Conservation (phyloP, 92 coral and sea anemone species). For the Diadumene lineata region DNA sequence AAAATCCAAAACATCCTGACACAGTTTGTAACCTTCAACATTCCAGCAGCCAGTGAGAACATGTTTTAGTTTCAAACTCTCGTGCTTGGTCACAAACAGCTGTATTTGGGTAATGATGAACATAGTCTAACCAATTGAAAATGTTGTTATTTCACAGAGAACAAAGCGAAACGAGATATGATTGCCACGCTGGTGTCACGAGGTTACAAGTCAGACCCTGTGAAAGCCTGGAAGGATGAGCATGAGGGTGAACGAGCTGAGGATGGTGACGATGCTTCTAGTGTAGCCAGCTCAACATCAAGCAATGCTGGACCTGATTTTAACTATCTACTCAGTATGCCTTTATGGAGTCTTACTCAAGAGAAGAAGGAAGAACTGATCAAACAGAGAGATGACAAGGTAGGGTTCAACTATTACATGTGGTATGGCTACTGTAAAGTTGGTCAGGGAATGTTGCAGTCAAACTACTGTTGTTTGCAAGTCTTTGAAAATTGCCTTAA, state of each 20-base stretch:
- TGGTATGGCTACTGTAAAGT: no score
- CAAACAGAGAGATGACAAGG: slow-evolving; percentile 90
- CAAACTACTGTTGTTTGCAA: no score
- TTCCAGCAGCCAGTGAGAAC: no score
- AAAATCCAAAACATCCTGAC: no score
- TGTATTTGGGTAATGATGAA: no score
- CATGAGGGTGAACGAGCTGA: slow-evolving; percentile 41
- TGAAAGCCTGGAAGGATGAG: slow-evolving; percentile 82
- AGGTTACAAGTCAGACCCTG: slow-evolving; percentile 89
- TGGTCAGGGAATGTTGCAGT: no score
- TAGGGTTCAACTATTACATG: no score
- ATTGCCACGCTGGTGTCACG: slow-evolving; percentile 74
- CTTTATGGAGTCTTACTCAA: slow-evolving; percentile 75
- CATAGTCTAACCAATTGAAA: neutral
- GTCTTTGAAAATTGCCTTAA: no score
- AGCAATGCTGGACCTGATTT: slow-evolving; percentile 88
- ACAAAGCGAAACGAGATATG: slow-evolving; percentile 73
- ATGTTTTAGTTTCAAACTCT: no score
- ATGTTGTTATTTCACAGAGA: slow-evolving; percentile 46
- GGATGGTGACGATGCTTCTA: slow-evolving; percentile 63
- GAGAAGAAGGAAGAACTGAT: slow-evolving; percentile 93
- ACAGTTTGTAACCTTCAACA: no score
- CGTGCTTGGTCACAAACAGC: no score
- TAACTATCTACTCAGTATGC: slow-evolving; percentile 79
- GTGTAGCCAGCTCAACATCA: slow-evolving; percentile 71